Conservation (phyloP, 2,888 invertebrate genomes). For the Esperia sulphurella region DNA sequence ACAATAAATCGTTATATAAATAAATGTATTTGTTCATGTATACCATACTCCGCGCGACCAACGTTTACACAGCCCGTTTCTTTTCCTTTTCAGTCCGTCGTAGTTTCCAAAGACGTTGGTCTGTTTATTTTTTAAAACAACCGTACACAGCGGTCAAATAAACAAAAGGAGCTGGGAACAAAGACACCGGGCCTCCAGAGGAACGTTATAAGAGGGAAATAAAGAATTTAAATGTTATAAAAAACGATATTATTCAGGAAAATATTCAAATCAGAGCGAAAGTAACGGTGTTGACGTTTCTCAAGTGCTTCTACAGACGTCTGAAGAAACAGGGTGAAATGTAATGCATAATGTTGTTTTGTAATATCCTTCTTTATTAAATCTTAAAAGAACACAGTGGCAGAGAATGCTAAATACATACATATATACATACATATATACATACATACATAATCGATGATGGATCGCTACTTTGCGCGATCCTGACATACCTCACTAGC, state of each 20-base stretch:
- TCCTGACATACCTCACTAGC: no score
- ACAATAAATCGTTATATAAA: no score
- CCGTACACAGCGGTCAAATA: conserved; percentile 1
- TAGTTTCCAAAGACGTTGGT: conserved; percentile 4
- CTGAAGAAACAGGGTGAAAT: no score
- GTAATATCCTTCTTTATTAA: no score
- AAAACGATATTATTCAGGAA: background rate
- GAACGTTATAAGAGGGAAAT: conserved; percentile 1
- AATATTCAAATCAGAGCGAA: background rate
- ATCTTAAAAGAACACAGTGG: no score
- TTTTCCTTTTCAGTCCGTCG: background rate
- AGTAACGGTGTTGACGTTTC: background rate
- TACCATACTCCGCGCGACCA: background rate
- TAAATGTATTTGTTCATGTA: background rate
- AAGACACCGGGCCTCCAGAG: background rate
- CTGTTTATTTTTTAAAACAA: conserved; percentile 5
- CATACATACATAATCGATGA: no score
- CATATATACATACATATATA: no score
- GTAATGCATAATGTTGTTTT: no score
- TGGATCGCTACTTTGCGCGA: no score
- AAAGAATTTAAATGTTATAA: background rate
- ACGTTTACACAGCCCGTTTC: background rate
- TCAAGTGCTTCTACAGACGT: background rate
- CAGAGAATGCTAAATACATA: no score
- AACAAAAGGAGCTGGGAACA: conserved; percentile 1